phyloP scores from a whole-genome alignment of 2,797 vertebrate species.

The Gymnocypris eckloni region DNA sequence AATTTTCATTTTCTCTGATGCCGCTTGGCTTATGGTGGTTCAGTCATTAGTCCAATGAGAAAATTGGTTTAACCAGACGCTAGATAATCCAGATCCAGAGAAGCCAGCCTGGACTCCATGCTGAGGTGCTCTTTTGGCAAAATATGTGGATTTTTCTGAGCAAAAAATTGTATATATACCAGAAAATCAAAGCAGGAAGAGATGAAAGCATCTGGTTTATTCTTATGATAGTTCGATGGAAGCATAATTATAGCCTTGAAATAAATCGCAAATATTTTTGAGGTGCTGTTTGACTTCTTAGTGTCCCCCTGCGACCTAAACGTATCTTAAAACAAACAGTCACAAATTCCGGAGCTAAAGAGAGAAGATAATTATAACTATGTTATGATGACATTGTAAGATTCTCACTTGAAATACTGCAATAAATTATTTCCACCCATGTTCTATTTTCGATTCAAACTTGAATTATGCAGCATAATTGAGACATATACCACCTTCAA shows the following conservation, averaged over 20 bases:
- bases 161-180: slow-evolving; percentile 63
- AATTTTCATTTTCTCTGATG: slow-evolving; percentile 69
- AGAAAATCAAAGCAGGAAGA: slow-evolving; percentile 63
- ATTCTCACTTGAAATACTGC: neutral
- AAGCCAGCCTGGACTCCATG: slow-evolving; percentile 66
- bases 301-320: neutral
- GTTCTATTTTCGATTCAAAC: neutral
- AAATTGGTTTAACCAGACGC: slow-evolving; percentile 72
- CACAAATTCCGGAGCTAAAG: neutral
- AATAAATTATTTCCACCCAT: slow-evolving; percentile 9
- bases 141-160: slow-evolving; percentile 62
- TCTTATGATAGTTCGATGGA: slow-evolving; percentile 38
- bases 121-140: slow-evolving; percentile 70
- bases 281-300: slow-evolving; percentile 16
- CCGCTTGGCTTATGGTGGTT: slow-evolving; percentile 62
- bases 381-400: neutral
- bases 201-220: slow-evolving; percentile 53
- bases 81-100: slow-evolving; percentile 67
- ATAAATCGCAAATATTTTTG: slow-evolving; percentile 59
- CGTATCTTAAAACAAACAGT: slow-evolving; percentile 25
- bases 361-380: slow-evolving; percentile 5
- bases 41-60: slow-evolving; percentile 69
- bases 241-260: slow-evolving; percentile 45
- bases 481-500: neutral
- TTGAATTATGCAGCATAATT: neutral